Evolutionary conservation across 92 coral and sea anemone species (phyloP).

Genomic region (Chrysogorgia sp.): DNA sequence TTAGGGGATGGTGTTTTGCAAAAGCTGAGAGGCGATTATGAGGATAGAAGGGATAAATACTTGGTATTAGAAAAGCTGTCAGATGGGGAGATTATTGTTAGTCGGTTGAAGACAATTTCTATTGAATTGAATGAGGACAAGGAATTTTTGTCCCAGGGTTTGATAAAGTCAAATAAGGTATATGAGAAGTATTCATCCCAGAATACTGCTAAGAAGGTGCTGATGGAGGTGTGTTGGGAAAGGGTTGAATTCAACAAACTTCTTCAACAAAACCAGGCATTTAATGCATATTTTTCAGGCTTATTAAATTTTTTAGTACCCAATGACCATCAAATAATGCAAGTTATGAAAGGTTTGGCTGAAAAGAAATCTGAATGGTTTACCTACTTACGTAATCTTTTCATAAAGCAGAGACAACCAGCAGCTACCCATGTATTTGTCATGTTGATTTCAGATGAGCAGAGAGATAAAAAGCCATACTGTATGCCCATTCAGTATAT

Average conservation of each 20-base stretch:
- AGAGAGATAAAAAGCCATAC: too few species aligned
- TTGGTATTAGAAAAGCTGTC: slow-evolving; percentile 3
- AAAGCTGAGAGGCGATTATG: slow-evolving; percentile 30
- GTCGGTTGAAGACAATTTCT: neutral
- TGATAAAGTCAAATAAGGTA: too few species aligned
- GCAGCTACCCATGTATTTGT: too few species aligned
- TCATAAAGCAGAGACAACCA: too few species aligned
- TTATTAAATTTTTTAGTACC: neutral
- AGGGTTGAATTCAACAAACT: slow-evolving; percentile 65
- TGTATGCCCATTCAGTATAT: too few species aligned
- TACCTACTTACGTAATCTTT: too few species aligned
- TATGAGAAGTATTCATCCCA: too few species aligned
- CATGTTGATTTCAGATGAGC: too few species aligned
- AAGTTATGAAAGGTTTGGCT: neutral
- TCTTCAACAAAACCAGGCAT: slow-evolving; percentile 56
- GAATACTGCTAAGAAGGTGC: too few species aligned
- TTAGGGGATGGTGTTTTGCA: slow-evolving; percentile 42
- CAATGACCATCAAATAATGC: neutral
- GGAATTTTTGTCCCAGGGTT: slow-evolving; percentile 53
- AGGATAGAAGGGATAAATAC: slow-evolving; percentile 26
- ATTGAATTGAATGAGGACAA: slow-evolving; percentile 39
- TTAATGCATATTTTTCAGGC: neutral
- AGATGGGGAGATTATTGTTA: slow-evolving; percentile 25
- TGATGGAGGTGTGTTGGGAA: slow-evolving; percentile 71
- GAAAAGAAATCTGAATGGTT: neutral